Percentiles rank a stretch among this genome's conserved stretches.
Conservation (phyloP, 2,888 invertebrate genomes). For the Caenorhabditis macrosperma region DNA sequence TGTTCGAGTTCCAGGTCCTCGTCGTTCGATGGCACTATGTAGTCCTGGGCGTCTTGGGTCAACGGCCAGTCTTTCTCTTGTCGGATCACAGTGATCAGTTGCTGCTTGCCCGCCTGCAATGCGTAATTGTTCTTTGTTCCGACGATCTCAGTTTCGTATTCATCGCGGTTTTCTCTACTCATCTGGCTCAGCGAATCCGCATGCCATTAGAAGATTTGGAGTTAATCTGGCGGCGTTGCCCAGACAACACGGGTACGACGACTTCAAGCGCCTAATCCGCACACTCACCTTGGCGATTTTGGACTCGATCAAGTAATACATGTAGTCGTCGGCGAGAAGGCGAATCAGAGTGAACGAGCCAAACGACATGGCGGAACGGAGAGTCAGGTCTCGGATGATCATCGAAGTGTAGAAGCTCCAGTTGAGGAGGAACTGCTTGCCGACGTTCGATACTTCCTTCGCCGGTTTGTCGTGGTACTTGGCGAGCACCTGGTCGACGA, state of each 20-base stretch:
- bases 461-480: slow-evolving; percentile 86
- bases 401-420: slow-evolving; percentile 99
- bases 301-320: slow-evolving; percentile 95
- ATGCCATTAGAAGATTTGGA: no score
- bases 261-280: background rate
- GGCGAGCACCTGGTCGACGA: slow-evolving; percentile 91
- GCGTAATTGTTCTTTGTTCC: background rate
- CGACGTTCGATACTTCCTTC: slow-evolving; percentile 88
- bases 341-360: slow-evolving; percentile 98
- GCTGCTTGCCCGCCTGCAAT: slow-evolving; percentile 53
- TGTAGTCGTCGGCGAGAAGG: slow-evolving; percentile 97
- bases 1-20: background rate
- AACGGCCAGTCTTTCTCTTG: slow-evolving; percentile 50
- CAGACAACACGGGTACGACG: no score
- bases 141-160: background rate
- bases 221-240: no score
- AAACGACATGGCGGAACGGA: slow-evolving; percentile 96
- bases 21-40: slow-evolving; percentile 35
- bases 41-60: slow-evolving; percentile 18
- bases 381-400: slow-evolving; percentile 96
- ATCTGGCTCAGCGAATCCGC: no score
- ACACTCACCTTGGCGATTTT: slow-evolving; percentile 63
- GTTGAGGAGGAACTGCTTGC: slow-evolving; percentile 93
- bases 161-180: background rate
- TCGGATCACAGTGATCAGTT: slow-evolving; percentile 56